phyloP scores from a whole-genome alignment of 2,888 invertebrate genomes.

The Apamea crenata region DNA sequence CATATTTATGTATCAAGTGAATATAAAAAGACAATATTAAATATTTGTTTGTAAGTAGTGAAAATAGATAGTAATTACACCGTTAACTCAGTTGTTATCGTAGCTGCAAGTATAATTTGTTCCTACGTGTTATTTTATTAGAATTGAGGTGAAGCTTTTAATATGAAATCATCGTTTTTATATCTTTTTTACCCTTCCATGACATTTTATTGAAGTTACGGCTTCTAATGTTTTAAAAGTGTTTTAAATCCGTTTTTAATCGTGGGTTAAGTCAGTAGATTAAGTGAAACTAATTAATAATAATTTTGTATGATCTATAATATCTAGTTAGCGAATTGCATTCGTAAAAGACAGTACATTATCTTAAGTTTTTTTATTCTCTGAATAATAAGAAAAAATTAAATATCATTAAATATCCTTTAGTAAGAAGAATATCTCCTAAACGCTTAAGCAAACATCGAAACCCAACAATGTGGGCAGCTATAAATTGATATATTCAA shows the following conservation, averaged over 20 bases:
- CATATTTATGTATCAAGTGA: not conserved
- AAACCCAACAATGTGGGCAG: conserved; percentile 33
- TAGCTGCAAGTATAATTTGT: conserved; percentile 34
- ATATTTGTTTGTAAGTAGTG: conserved; percentile 40
- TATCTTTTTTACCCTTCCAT: conserved; percentile 44
- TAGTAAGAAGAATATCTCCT: conserved; percentile 14
- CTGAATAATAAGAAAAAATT: conserved; percentile 12
- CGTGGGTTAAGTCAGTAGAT: conserved; percentile 26
- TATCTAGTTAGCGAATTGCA: conserved; percentile 47
- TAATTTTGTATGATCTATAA: conserved; percentile 51
- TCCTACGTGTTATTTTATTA: conserved; percentile 36
- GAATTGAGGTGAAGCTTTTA: conserved; percentile 22
- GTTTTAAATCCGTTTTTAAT: conserved; percentile 41
- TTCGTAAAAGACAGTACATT: conserved; percentile 38
- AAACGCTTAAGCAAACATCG: conserved; percentile 48
- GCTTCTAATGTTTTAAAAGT: conserved; percentile 25
- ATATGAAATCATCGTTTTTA: conserved; percentile 39
- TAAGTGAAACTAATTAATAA: conserved; percentile 35
- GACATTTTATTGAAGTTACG: conserved; percentile 35
- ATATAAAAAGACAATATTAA: conserved; percentile 53
- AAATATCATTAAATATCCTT: not conserved
- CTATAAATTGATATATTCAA: conserved; percentile 26
- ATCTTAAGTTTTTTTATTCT: conserved; percentile 26
- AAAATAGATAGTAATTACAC: conserved; percentile 23
- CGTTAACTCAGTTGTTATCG: conserved; percentile 39